phyloP scores from a whole-genome alignment of 1,140 invertebrate genomes.

The Neodiprion lecontei region DNA sequence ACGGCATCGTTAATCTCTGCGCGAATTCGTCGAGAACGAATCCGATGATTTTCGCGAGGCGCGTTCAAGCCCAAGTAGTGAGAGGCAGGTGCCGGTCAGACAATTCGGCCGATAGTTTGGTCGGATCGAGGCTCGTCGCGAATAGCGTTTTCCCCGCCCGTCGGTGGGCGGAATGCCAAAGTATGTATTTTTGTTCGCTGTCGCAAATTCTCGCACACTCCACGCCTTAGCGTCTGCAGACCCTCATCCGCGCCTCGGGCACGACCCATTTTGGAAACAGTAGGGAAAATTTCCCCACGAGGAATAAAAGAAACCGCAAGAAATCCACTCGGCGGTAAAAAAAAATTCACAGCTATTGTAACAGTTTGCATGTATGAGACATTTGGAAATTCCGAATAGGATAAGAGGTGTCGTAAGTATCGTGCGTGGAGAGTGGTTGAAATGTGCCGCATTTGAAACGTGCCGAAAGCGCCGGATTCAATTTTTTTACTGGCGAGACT shows the following conservation, averaged over 20 bases:
- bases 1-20: too few relatives aligned
- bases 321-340: too few relatives aligned
- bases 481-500: too few relatives aligned
- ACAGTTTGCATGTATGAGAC: too few relatives aligned
- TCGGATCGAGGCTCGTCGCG: background rate
- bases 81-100: constrained; percentile 2
- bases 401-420: too few relatives aligned
- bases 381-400: too few relatives aligned
- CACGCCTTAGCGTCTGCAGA: background rate
- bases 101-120: background rate
- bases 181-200: constrained; percentile 12
- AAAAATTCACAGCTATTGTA: too few relatives aligned
- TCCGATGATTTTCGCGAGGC: background rate
- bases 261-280: constrained; percentile 32
- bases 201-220: background rate
- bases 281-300: background rate
- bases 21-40: too few relatives aligned
- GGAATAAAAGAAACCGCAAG: too few relatives aligned
- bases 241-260: constrained; percentile 21
- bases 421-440: too few relatives aligned
- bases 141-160: constrained; percentile 11
- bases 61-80: background rate
- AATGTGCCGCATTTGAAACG: too few relatives aligned
- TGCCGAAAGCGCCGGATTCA: too few relatives aligned
- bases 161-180: constrained; percentile 23